Conservation (phyloP, 1,140 invertebrate genomes). For the Armadillidium nasatum region DNA sequence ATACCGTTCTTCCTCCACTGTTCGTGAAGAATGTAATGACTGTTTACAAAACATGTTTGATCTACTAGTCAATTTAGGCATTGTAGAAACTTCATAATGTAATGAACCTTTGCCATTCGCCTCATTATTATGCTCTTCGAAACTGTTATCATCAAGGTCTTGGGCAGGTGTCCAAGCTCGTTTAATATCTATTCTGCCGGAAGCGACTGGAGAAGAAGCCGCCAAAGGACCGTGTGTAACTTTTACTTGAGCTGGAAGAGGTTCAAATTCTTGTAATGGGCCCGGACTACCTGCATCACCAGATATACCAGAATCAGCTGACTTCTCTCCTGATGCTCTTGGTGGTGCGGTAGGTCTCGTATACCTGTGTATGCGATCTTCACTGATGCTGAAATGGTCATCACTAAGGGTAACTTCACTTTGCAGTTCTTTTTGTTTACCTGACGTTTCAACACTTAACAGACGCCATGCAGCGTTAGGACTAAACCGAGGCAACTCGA, state of each 20-base stretch:
- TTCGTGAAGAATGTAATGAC: slow-evolving; percentile 59
- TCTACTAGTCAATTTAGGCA: slow-evolving; percentile 60
- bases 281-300: slow-evolving; percentile 60
- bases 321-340: slow-evolving; percentile 57
- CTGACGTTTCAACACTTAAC: slow-evolving; percentile 50
- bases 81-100: slow-evolving; percentile 44
- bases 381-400: slow-evolving; percentile 49
- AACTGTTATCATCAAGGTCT: slow-evolving; percentile 63
- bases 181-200: slow-evolving; percentile 30
- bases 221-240: slow-evolving; percentile 44
- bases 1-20: slow-evolving; percentile 55
- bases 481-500: slow-evolving; percentile 70
- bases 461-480: slow-evolving; percentile 75
- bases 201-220: slow-evolving; percentile 46
- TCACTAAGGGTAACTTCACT: slow-evolving; percentile 44
- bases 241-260: slow-evolving; percentile 30
- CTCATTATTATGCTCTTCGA: slow-evolving; percentile 61
- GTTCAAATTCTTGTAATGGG: slow-evolving; percentile 45
- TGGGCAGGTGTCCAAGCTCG: slow-evolving; percentile 71
- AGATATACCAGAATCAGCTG: slow-evolving; percentile 73
- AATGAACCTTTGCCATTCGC: slow-evolving; percentile 24
- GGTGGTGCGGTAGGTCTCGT: slow-evolving; percentile 55
- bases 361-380: slow-evolving; percentile 56
- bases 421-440: slow-evolving; percentile 22
- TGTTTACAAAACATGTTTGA: slow-evolving; percentile 68